A percentile compares a stretch with the other conserved stretches of the same genome.
Conservation (phyloP, 2,888 invertebrate species). For the Drosophila testacea region DNA sequence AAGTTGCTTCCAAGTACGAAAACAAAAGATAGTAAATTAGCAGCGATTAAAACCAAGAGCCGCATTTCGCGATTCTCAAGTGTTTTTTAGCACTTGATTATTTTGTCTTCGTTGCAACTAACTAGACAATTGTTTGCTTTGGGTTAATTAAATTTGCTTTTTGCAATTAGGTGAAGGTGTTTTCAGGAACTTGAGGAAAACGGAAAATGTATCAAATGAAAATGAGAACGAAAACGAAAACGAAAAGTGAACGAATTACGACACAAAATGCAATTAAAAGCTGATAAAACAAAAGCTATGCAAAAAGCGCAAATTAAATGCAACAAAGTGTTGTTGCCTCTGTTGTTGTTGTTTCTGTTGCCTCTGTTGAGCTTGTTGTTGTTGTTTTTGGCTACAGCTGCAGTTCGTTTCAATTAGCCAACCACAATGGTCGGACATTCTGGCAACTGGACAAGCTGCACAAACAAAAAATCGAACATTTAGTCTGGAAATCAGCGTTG, state of each 20-base stretch:
- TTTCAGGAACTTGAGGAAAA: slow-evolving; percentile 21
- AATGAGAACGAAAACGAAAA: slow-evolving; percentile 29
- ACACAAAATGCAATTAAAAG: slow-evolving; percentile 64
- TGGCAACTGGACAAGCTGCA: slow-evolving; percentile 20
- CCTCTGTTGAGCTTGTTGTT: slow-evolving; percentile 15
- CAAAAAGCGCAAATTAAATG: slow-evolving; percentile 66
- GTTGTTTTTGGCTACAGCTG: slow-evolving; percentile 18
- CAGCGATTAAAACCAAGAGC: slow-evolving; percentile 11
- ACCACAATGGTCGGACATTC: slow-evolving; percentile 41
- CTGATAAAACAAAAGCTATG: slow-evolving; percentile 44
- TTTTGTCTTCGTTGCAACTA: neutral
- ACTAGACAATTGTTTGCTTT: slow-evolving; percentile 50
- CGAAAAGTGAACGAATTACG: slow-evolving; percentile 29
- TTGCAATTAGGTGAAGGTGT: slow-evolving; percentile 51
- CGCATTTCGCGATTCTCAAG: neutral
- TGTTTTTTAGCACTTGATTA: slow-evolving; percentile 9
- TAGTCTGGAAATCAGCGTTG: slow-evolving; percentile 44
- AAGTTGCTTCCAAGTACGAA: slow-evolving; percentile 3
- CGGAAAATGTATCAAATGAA: slow-evolving; percentile 33
- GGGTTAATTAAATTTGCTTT: slow-evolving; percentile 69
- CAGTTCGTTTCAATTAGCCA: slow-evolving; percentile 66
- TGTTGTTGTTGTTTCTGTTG: slow-evolving; percentile 21
- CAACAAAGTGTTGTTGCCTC: slow-evolving; percentile 49
- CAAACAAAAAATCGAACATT: slow-evolving; percentile 21
- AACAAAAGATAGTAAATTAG: slow-evolving; percentile 2